These are phyloP conservation scores for western clawed frog (Xenopus tropicalis) DNA, from an alignment of 2,113 vertebrate genomes.

Conservation along the genomic window UCB_Xtro_10.0 CM004443.2:33940001-33940500, in stretches of 20 bases:
- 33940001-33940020: not conserved
- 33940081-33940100: constrained; percentile 43
- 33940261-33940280: too few relatives aligned
- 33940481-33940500: too few relatives aligned
- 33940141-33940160: constrained; percentile 34
- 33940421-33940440: too few relatives aligned
- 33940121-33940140: constrained; percentile 35
- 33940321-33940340: too few relatives aligned
- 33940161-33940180: not conserved
- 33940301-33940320: too few relatives aligned
- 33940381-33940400: too few relatives aligned
- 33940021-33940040: constrained; percentile 9
- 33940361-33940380: too few relatives aligned
- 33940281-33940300: too few relatives aligned
- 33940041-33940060: constrained; percentile 30
- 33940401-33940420: too few relatives aligned
- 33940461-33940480: too few relatives aligned
- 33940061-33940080: constrained; percentile 37
- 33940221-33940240: not conserved
- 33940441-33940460: too few relatives aligned
- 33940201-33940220: not conserved
- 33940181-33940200: not conserved
- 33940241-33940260: not conserved
- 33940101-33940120: constrained; percentile 39
- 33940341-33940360: too few relatives aligned